Evolutionary conservation across 2,797 vertebrate genomes (phyloP).

Genomic region (Poeciliopsis turneri): DNA sequence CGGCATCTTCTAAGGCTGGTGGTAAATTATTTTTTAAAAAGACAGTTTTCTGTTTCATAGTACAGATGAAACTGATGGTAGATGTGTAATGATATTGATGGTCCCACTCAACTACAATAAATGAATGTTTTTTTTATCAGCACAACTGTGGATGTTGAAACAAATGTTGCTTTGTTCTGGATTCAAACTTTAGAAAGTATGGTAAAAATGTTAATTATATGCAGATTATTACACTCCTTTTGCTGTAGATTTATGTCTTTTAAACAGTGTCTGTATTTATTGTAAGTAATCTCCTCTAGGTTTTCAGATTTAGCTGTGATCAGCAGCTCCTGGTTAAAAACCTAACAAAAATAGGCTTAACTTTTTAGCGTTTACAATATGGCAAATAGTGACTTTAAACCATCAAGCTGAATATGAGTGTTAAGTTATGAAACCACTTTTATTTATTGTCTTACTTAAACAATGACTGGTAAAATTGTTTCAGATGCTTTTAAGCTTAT

Average conservation of each 20-base stretch:
- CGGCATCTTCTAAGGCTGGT: not conserved
- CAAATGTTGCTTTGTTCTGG: not conserved
- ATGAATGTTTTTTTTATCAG: not conserved
- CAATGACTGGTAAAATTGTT: conserved; percentile 26
- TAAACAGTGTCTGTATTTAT: not conserved
- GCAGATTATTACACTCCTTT: not conserved
- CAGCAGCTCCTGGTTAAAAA: not conserved
- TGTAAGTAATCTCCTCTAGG: no score
- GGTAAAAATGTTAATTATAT: not conserved
- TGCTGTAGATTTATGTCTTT: not conserved
- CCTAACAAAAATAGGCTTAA: not conserved
- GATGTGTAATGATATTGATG: not conserved
- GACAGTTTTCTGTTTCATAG: not conserved
- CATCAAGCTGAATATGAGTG: conserved; percentile 4
- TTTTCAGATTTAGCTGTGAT: not conserved
- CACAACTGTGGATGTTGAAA: not conserved
- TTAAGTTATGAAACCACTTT: not conserved
- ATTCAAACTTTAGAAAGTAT: not conserved
- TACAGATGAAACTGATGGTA: not conserved
- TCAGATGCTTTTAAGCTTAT: conserved; percentile 43
- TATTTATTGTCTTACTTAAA: conserved; percentile 10
- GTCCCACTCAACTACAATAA: not conserved
- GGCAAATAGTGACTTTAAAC: not conserved
- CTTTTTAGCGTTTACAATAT: not conserved
- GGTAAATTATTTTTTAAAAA: not conserved